Conservation (phyloP, 2,888 invertebrate genomes). For the Helobdella robusta region DNA sequence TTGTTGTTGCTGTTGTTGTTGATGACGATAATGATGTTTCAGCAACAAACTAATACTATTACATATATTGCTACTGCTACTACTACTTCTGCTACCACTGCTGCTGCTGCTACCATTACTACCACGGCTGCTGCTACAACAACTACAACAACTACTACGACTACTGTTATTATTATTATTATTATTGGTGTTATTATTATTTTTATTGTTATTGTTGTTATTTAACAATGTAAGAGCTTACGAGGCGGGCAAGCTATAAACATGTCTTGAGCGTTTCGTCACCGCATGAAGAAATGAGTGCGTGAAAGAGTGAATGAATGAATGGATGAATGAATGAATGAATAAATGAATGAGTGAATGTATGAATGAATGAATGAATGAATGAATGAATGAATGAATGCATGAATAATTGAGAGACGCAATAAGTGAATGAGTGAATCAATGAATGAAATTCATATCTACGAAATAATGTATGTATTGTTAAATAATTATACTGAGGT, state of each 20-base stretch:
- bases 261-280: background rate
- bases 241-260: background rate
- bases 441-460: too few species aligned
- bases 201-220: background rate
- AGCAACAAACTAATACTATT: too few species aligned
- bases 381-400: slow-evolving; percentile 3
- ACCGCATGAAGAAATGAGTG: background rate
- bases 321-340: slow-evolving; percentile 3
- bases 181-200: background rate
- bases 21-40: background rate
- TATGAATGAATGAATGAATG: background rate
- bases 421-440: background rate
- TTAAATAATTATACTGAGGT: too few species aligned
- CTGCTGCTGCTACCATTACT: too few species aligned
- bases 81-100: too few species aligned
- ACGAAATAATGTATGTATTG: too few species aligned
- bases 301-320: background rate
- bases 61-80: too few species aligned
- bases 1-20: background rate
- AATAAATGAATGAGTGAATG: slow-evolving; percentile 3
- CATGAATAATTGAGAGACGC: background rate
- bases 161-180: background rate
- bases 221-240: background rate
- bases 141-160: too few species aligned
- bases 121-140: too few species aligned